Percentiles rank a stretch among this genome's conserved stretches.
These are phyloP conservation scores for Microchrysa polita DNA, from an alignment of 2,888 invertebrate genomes.

Conservation along the genomic window DNA sequence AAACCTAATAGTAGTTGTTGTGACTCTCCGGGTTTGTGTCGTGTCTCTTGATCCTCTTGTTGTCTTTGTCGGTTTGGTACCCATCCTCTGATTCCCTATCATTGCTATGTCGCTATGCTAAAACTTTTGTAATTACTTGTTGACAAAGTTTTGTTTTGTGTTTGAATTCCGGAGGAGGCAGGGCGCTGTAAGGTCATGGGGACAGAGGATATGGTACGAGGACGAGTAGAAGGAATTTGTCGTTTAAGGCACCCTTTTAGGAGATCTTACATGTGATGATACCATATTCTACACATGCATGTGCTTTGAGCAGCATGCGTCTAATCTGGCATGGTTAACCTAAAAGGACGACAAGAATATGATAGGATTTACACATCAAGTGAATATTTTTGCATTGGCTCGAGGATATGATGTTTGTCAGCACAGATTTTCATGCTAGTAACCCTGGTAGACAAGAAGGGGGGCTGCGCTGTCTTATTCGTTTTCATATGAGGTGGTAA, in stretches of 20 bases:
- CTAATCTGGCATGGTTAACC: background rate
- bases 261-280: background rate
- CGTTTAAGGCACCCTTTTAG: background rate
- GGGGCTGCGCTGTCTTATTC: no score
- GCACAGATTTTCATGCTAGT: background rate
- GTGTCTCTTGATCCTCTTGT: conserved; percentile 10
- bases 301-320: background rate
- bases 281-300: no score
- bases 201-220: background rate
- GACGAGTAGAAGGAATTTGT: background rate
- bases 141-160: conserved; percentile 3
- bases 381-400: conserved; percentile 2
- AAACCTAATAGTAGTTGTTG: no score
- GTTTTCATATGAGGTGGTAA: background rate
- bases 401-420: background rate
- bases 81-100: background rate
- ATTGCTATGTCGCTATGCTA: background rate
- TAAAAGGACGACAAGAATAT: conserved; percentile 5
- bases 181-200: background rate
- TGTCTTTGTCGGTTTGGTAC: background rate
- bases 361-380: conserved; percentile 8
- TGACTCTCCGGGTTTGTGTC: background rate
- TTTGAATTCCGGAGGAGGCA: background rate
- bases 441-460: background rate
- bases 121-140: conserved; percentile 11